These are phyloP conservation scores for Falco punctatus DNA, from an alignment of 2,113 vertebrate species.

Conservation along the genomic window DNA sequence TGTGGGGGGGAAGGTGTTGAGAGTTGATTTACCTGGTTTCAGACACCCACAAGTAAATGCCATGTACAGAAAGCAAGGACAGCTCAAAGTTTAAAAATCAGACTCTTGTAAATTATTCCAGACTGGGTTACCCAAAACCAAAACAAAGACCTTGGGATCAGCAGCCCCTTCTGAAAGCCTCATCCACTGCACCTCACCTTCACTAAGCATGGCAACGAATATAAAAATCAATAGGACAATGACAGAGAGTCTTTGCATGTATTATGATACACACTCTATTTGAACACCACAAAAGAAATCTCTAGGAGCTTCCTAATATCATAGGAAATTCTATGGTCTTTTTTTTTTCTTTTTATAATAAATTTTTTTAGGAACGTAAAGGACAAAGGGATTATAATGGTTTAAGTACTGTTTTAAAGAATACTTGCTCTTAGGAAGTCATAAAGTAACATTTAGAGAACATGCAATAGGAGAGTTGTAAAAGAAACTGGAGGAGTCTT, in stretches of 20 bases:
- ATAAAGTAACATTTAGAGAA: neutral
- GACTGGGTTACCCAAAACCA: neutral
- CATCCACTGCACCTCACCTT: neutral
- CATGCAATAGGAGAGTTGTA: neutral
- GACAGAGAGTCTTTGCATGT: neutral
- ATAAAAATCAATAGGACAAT: neutral
- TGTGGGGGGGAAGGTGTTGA: no score
- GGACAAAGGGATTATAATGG: neutral
- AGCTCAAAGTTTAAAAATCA: neutral
- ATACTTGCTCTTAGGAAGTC: fast-evolving
- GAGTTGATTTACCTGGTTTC: neutral
- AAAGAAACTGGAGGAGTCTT: neutral
- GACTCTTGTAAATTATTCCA: neutral
- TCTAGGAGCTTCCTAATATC: neutral
- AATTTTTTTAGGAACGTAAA: neutral
- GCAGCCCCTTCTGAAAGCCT: neutral
- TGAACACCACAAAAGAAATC: neutral
- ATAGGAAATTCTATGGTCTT: no score
- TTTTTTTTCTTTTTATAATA: neutral
- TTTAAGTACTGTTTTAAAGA: neutral
- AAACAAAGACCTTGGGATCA: neutral
- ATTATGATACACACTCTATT: fast-evolving
- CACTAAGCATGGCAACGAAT: neutral
- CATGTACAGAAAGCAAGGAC: neutral
- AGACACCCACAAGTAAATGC: neutral